These are phyloP conservation scores for Alentia gelatinosa DNA, from an alignment of 2,888 invertebrate species.

Conservation along the genomic window DNA sequence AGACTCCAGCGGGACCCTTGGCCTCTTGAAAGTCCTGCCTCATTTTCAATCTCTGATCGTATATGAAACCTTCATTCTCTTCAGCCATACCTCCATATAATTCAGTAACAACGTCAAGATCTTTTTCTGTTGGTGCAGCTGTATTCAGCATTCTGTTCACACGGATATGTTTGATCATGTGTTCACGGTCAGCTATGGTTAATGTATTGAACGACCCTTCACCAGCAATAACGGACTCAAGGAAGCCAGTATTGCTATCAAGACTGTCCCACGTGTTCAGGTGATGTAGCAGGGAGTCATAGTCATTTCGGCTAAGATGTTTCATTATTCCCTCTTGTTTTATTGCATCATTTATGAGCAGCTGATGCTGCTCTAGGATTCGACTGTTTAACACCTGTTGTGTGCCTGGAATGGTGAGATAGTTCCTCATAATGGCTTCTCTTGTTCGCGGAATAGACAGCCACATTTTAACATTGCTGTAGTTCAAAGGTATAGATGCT, in stretches of 20 bases:
- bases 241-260: not conserved
- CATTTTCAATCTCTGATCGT: not conserved
- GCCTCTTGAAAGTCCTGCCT: not conserved
- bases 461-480: not conserved
- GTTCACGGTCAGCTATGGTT: not conserved
- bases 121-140: not conserved
- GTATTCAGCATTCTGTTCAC: not conserved
- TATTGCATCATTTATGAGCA: not conserved
- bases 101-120: not conserved
- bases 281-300: not conserved
- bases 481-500: not conserved
- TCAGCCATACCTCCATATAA: conserved; percentile 23
- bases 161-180: not conserved
- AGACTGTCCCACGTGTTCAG: not conserved
- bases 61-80: not conserved
- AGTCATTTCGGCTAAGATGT: not conserved
- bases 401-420: conserved; percentile 8
- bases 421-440: conserved; percentile 22
- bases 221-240: not conserved
- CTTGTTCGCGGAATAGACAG: not conserved
- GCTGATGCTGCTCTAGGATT: not conserved
- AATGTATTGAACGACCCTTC: conserved; percentile 17
- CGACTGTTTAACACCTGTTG: not conserved
- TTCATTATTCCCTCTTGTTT: not conserved
- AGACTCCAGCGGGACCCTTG: not conserved